Evolutionary conservation across 2,113 vertebrate genomes (phyloP), one percentile per base, ranked within the genome.

Genomic region (Illadopsis cleaveri): DNA sequence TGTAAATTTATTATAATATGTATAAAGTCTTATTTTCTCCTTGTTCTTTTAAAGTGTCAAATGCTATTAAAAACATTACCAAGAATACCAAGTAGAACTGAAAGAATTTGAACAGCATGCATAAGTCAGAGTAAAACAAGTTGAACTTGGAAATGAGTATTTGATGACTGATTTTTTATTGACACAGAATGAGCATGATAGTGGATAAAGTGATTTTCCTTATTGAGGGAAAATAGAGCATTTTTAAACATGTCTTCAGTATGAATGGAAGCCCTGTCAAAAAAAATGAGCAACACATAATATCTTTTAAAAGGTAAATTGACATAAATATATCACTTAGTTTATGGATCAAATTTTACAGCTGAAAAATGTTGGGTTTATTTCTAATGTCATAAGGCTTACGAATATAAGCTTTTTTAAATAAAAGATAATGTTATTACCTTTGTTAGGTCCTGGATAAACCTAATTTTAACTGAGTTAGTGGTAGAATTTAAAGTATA

Each of bases 81-180:
- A 93, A 92, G 95, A 97, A 93, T 96, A 95, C 79, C 90, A 93
- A 93, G 91, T 94, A 95, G 69, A 95, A 86, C 90, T 97, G 85
- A 96, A 97, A 97, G 78, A 89, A 95, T 93, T 94, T 94, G 92
- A 97, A 90, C 95, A 96, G 85, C 95, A 72, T 95, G 96, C 89
- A 91, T 98, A 97, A 98, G 96, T 97, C 97, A 97, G 94, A 98
- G 93, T 97, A 97, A 97, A 97, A 96, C 95, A 98, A 98, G 95
- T 94, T 95, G 94, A 97, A 97, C 93, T 97, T 97, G 86, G 92
- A 97, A 97, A 97, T 86, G 97, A 97, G 96, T 97, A 91, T 98
- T 97, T 96, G 92, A 97, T 98, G 97, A 98, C 96, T 97, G 96
- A 97, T 97, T 98, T 97, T 97, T 97, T 97, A 97, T 97, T 98